Percentiles rank a stretch among this genome's conserved stretches.
phyloP scores from a whole-genome alignment of 1,140 invertebrate species.

The Drosophila asahinai region DNA sequence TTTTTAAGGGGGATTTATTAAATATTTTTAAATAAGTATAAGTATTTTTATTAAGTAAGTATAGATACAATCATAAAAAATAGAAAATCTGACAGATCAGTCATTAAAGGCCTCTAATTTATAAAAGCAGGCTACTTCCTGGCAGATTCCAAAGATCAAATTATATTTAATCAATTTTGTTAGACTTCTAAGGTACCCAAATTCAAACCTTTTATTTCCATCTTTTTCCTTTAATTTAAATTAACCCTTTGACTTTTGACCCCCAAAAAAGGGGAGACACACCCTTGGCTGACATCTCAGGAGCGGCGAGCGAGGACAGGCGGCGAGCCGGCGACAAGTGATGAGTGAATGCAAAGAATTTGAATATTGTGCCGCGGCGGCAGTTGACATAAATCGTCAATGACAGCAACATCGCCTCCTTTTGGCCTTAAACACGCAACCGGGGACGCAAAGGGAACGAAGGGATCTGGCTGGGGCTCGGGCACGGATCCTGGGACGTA shows the following conservation, averaged over 20 bases:
- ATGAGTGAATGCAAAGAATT: conserved; percentile 84
- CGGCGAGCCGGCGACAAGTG: conserved; percentile 70
- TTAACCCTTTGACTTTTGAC: too few relatives aligned
- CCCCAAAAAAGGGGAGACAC: background rate
- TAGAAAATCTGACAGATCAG: too few relatives aligned
- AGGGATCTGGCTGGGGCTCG: background rate
- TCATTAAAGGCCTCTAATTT: too few relatives aligned
- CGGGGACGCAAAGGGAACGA: conserved; percentile 3
- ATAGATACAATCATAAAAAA: too few relatives aligned
- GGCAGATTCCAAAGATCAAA: background rate
- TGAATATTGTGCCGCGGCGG: conserved; percentile 79
- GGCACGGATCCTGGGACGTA: conserved; percentile 1
- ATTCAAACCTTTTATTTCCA: background rate
- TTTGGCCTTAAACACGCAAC: conserved; percentile 76
- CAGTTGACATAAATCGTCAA: conserved; percentile 83
- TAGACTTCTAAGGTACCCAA: background rate
- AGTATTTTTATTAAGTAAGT: too few relatives aligned
- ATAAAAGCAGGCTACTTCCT: too few relatives aligned
- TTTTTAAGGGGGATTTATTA: background rate
- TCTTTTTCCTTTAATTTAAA: background rate
- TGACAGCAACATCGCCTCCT: conserved; percentile 82
- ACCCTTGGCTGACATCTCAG: conserved; percentile 18
- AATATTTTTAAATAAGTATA: too few relatives aligned
- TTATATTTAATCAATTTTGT: too few relatives aligned
- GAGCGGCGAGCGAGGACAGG: conserved; percentile 24